Evolutionary conservation across 2,797 vertebrate genomes (phyloP).

Genomic region (Semotilus atromaculatus): DNA sequence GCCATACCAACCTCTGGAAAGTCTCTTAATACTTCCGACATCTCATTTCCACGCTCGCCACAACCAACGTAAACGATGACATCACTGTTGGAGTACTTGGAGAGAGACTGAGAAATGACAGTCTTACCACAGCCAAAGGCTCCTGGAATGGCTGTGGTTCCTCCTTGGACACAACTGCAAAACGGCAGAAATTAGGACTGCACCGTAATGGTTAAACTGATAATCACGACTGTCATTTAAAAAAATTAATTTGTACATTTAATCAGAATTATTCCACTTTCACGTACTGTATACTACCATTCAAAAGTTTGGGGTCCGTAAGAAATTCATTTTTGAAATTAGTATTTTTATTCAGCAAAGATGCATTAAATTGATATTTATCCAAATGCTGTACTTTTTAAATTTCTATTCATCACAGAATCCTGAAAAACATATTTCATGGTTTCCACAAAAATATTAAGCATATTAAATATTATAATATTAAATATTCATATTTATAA

Average conservation of each 20-base stretch:
- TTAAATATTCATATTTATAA: too few species aligned
- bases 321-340: background rate
- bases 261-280: too few species aligned
- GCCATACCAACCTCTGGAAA: conserved; percentile 74
- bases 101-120: conserved; percentile 97
- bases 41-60: conserved; percentile 98
- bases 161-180: conserved; percentile 93
- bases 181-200: background rate
- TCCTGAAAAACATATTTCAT: too few species aligned
- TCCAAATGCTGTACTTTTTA: background rate
- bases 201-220: conserved; percentile 67
- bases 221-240: background rate
- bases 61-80: conserved; percentile 98
- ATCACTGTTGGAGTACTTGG: conserved; percentile 98
- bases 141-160: conserved; percentile 97
- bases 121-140: conserved; percentile 99
- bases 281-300: background rate
- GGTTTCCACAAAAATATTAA: too few species aligned
- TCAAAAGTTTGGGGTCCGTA: background rate
- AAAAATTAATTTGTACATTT: background rate
- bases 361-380: background rate
- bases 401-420: too few species aligned
- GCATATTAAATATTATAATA: too few species aligned
- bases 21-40: conserved; percentile 98
- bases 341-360: background rate